Conservation (phyloP, 1,140 invertebrate genomes). For the Adoxophyes honmai region DNA sequence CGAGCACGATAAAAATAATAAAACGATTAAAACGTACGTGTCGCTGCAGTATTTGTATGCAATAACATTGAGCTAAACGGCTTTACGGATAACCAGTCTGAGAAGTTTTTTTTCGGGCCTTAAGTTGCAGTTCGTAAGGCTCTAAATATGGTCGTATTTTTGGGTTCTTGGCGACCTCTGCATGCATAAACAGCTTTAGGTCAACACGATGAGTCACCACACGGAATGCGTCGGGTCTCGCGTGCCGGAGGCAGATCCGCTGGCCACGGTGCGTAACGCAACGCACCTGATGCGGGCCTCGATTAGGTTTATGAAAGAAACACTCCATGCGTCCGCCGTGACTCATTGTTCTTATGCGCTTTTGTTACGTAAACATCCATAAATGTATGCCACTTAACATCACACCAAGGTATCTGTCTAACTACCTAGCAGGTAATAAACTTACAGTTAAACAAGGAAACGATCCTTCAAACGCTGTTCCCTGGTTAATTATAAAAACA, state of each 20-base stretch:
- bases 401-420: no score
- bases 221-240: constrained; percentile 2
- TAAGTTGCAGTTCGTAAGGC: no score
- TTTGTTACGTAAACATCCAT: constrained; percentile 3
- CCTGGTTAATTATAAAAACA: constrained; percentile 5
- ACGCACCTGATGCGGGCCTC: not conserved
- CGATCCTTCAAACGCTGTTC: not conserved
- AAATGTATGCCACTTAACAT: constrained; percentile 1
- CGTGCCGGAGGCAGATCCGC: not conserved
- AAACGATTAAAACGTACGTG: constrained; percentile 10
- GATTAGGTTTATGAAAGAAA: not conserved
- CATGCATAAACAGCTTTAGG: not conserved
- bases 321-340: constrained; percentile 1
- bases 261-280: not conserved
- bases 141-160: no score
- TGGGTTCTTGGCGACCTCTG: no score
- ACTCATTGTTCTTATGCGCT: constrained; percentile 14
- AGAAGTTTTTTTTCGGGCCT: no score
- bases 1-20: constrained; percentile 12
- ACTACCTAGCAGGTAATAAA: no score
- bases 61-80: not conserved
- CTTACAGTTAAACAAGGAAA: no score
- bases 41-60: not conserved
- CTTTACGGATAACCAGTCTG: not conserved
- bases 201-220: constrained; percentile 16